These are phyloP conservation scores for Colletes latitarsis DNA, from an alignment of 1,140 invertebrate genomes.

Conservation along the genomic window DNA sequence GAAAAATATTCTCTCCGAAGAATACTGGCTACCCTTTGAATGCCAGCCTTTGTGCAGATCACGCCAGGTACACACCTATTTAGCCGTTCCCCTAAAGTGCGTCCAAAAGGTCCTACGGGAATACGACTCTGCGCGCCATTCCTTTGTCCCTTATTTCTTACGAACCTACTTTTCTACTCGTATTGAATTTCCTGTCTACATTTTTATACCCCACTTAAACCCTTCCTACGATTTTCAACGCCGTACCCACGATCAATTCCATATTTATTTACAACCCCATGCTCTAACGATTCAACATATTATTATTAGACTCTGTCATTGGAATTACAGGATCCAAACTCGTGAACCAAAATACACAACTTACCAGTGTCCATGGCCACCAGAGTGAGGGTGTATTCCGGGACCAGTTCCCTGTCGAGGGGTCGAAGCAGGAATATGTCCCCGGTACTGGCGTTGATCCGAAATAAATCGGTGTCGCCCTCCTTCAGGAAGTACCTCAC, in stretches of 20 bases:
- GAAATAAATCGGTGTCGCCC: constrained; percentile 93
- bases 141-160: constrained; percentile 12
- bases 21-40: constrained; percentile 51
- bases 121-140: constrained; percentile 13
- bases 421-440: constrained; percentile 91
- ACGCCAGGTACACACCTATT: constrained; percentile 50
- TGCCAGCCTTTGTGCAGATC: constrained; percentile 44
- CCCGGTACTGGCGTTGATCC: constrained; percentile 93
- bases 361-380: constrained; percentile 96
- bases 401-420: constrained; percentile 91
- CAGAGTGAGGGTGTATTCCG: constrained; percentile 91
- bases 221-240: not conserved
- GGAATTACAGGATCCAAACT: too few relatives aligned
- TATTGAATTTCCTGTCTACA: not conserved
- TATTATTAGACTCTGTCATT: too few relatives aligned
- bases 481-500: constrained; percentile 96
- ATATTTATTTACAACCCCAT: too few relatives aligned
- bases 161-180: not conserved
- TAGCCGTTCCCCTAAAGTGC: constrained; percentile 27
- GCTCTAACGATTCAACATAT: too few relatives aligned
- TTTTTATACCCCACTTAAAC: not conserved
- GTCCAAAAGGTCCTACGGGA: constrained; percentile 13
- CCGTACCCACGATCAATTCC: not conserved
- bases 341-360: constrained; percentile 65
- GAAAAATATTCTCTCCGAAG: constrained; percentile 52